A percentile compares a stretch with the other conserved stretches of the same genome.
Conservation (phyloP, 2,113 vertebrate species). For the Aphelocoma coerulescens region DNA sequence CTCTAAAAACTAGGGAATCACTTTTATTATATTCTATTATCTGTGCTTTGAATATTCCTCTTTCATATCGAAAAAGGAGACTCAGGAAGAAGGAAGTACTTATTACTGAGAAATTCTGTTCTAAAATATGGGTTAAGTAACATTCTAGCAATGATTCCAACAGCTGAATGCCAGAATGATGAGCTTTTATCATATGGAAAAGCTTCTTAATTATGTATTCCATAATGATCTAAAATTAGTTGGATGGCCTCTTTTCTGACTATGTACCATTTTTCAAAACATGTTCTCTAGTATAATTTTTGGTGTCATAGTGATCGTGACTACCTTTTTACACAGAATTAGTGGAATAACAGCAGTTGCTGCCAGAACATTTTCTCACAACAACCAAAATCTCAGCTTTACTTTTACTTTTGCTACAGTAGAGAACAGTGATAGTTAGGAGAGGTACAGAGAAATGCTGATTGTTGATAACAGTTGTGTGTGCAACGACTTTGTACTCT, state of each 20-base stretch:
- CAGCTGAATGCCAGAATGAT: constrained; percentile 7
- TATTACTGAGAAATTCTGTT: background rate
- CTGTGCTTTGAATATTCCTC: background rate
- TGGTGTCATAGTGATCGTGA: background rate
- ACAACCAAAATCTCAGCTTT: background rate
- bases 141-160: background rate
- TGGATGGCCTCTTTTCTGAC: background rate
- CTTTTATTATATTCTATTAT: background rate
- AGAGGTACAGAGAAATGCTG: background rate
- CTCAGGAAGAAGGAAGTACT: constrained; percentile 9
- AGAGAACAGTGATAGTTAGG: background rate
- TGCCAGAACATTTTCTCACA: background rate
- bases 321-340: background rate
- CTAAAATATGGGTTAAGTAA: background rate
- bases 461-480: background rate
- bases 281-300: background rate
- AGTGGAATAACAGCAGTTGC: background rate
- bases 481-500: background rate
- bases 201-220: constrained; percentile 30
- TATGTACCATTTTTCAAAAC: background rate
- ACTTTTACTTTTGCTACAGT: background rate
- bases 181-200: constrained; percentile 25
- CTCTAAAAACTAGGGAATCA: background rate
- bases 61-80: background rate
- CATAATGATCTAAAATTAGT: constrained; percentile 34